A percentile compares a stretch with the other conserved stretches of the same genome.
phyloP scores from a whole-genome alignment of 1,140 invertebrate species.

The Maniola jurtina region DNA sequence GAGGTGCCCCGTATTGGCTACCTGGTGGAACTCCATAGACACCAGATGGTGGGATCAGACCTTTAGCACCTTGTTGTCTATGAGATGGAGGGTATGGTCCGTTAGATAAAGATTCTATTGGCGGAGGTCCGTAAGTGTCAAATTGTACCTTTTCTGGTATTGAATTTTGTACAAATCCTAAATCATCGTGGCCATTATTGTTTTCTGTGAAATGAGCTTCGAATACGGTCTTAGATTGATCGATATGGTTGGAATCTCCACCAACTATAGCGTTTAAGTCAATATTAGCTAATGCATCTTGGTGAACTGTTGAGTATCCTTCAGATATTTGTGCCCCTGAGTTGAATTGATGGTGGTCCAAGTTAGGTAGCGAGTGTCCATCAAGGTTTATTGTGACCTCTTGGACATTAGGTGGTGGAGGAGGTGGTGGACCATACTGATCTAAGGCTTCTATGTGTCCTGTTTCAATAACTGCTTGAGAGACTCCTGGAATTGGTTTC shows the following conservation, averaged over 20 bases:
- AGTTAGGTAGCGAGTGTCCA: constrained; percentile 40
- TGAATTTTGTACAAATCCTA: constrained; percentile 40
- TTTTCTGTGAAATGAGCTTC: constrained; percentile 76
- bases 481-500: constrained; percentile 87
- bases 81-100: constrained; percentile 76
- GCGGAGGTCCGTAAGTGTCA: constrained; percentile 77
- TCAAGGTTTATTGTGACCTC: constrained; percentile 55
- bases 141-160: constrained; percentile 43
- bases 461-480: constrained; percentile 47
- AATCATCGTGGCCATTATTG: constrained; percentile 38
- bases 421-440: constrained; percentile 60
- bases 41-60: constrained; percentile 78
- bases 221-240: constrained; percentile 75
- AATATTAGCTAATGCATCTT: constrained; percentile 71
- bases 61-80: constrained; percentile 73
- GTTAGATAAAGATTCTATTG: constrained; percentile 69
- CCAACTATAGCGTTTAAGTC: constrained; percentile 73
- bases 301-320: constrained; percentile 68
- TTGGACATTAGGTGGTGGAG: constrained; percentile 50
- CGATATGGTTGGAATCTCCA: constrained; percentile 70
- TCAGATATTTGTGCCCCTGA: constrained; percentile 55
- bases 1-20: constrained; percentile 79
- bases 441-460: constrained; percentile 45
- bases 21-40: constrained; percentile 79
- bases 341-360: constrained; percentile 37